phyloP scores from a whole-genome alignment of 53 echinoderm and acorn worm genomes.

The Antedon mediterranea region DNA sequence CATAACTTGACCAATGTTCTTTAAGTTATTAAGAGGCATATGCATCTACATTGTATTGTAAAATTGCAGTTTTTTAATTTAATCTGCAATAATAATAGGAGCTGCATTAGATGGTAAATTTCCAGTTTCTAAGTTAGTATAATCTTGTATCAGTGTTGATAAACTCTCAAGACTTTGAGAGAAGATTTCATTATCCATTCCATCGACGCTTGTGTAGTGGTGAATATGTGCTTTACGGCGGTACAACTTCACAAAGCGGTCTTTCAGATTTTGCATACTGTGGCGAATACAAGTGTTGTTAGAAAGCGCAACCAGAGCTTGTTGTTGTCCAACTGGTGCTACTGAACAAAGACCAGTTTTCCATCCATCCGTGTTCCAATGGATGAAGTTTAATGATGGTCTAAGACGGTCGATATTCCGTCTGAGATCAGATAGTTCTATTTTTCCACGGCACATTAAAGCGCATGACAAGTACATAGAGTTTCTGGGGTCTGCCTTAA shows the following conservation, averaged over 20 bases:
- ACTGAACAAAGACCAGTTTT: slow-evolving; percentile 96
- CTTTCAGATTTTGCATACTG: slow-evolving; percentile 69
- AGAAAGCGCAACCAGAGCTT: slow-evolving; percentile 65
- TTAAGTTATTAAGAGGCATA: no score
- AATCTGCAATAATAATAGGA: not conserved
- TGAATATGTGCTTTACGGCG: slow-evolving; percentile 91
- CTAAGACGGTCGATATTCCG: slow-evolving; percentile 86
- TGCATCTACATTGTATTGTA: no score
- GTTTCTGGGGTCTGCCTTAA: slow-evolving; percentile 90
- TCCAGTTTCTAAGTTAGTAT: slow-evolving; percentile 41
- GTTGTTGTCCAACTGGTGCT: slow-evolving; percentile 78
- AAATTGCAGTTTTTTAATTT: not conserved
- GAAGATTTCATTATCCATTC: slow-evolving; percentile 60
- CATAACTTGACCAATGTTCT: no score
- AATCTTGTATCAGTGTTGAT: slow-evolving; percentile 55
- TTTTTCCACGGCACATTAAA: slow-evolving; percentile 75
- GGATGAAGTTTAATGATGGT: slow-evolving; percentile 81
- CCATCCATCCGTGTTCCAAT: slow-evolving; percentile 97
- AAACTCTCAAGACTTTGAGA: slow-evolving; percentile 71
- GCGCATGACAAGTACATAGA: slow-evolving; percentile 80
- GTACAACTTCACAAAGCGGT: slow-evolving; percentile 64
- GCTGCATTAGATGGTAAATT: not conserved
- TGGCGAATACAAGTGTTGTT: slow-evolving; percentile 87
- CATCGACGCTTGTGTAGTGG: slow-evolving; percentile 91
- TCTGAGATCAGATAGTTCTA: slow-evolving; percentile 75